Percentiles rank a stretch among this genome's conserved stretches.
Evolutionary conservation across 92 coral and sea anemone genomes (phyloP).

Genomic region (Umimayanthus chanpuru): DNA sequence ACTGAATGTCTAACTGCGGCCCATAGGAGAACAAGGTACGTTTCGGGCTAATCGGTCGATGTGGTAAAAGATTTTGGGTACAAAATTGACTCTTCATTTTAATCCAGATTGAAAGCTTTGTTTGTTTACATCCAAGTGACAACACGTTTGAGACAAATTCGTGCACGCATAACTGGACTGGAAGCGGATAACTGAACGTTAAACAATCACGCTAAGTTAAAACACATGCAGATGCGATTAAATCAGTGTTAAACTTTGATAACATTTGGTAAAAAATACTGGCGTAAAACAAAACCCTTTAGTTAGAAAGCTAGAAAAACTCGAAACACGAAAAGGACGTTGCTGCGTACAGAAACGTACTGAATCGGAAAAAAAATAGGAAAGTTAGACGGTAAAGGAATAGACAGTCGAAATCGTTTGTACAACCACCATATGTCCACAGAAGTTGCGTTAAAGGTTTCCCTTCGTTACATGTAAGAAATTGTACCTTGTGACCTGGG

Average conservation of each 20-base stretch:
- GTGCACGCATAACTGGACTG: too few species aligned
- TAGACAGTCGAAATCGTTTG: neutral
- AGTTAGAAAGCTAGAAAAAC: neutral
- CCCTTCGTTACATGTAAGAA: neutral
- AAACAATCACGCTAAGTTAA: neutral
- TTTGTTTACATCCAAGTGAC: too few species aligned
- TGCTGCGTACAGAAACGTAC: neutral
- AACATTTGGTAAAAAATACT: neutral
- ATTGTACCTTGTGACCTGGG: neutral
- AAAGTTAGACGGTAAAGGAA: neutral
- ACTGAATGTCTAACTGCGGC: neutral
- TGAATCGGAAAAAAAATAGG: neutral
- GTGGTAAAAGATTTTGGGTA: neutral
- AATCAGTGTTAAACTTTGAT: too few species aligned
- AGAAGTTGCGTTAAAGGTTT: too few species aligned
- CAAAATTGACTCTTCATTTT: neutral
- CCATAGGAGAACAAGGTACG: neutral
- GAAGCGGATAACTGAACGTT: neutral
- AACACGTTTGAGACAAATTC: too few species aligned
- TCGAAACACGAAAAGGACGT: neutral
- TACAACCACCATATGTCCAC: neutral
- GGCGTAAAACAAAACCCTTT: neutral
- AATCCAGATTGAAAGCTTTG: neutral
- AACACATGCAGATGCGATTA: neutral
- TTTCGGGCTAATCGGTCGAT: neutral